These are phyloP conservation scores for Coptodon bakossiorum DNA, from an alignment of 2,113 vertebrate species.

Conservation along the genomic window DNA sequence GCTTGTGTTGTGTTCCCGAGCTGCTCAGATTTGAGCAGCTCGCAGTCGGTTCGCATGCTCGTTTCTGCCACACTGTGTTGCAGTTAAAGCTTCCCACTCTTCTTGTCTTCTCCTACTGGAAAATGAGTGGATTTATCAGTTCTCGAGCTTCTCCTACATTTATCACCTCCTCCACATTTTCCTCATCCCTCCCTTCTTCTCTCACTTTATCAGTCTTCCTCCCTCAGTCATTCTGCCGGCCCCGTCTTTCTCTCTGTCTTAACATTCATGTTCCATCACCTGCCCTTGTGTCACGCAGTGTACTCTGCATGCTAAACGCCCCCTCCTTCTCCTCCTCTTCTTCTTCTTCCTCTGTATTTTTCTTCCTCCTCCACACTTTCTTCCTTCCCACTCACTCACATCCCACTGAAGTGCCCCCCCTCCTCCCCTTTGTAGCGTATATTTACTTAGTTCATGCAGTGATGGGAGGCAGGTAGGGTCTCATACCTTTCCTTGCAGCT, in stretches of 20 bases:
- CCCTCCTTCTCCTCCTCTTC: background rate
- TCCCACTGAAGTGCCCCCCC: background rate
- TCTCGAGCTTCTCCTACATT: conserved; percentile 24
- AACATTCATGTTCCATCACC: conserved; percentile 50
- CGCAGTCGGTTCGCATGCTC: background rate
- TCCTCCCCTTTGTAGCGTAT: background rate
- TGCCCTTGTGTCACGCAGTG: conserved; percentile 38
- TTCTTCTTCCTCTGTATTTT: background rate
- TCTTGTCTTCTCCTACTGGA: conserved; percentile 1
- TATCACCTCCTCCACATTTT: conserved; percentile 43
- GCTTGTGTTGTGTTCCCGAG: background rate
- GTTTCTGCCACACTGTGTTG: background rate
- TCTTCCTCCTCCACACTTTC: background rate
- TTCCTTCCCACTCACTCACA: background rate
- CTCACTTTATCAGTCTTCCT: conserved; percentile 18
- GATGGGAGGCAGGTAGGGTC: background rate
- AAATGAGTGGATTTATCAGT: conserved; percentile 10
- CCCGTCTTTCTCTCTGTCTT: conserved; percentile 5
- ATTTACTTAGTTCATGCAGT: background rate
- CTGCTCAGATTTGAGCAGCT: background rate
- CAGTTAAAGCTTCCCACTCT: conserved; percentile 19
- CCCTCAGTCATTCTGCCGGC: background rate
- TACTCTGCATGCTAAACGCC: conserved; percentile 29
- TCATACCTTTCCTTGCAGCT: background rate
- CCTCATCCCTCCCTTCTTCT: conserved; percentile 8